Conservation (phyloP, 1,140 invertebrate species). For the Bombyx mori region ASM3026992v2 NC_085117.1:16724001-16724500, state of each 20-base stretch:
- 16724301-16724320: not conserved
- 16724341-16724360: not conserved
- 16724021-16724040: no score
- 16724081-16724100: no score
- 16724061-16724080: no score
- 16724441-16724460: conserved; percentile 62
- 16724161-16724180: not conserved
- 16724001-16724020: no score
- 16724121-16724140: no score
- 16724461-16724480: conserved; percentile 77
- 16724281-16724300: conserved; percentile 1
- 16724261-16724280: not conserved
- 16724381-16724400: conserved; percentile 54
- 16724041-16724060: no score
- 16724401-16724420: conserved; percentile 49
- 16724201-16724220: conserved; percentile 1
- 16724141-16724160: no score
- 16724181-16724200: not conserved
- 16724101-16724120: no score
- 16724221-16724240: not conserved
- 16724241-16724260: conserved; percentile 3
- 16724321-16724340: conserved; percentile 13
- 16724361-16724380: conserved; percentile 49
- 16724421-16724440: conserved; percentile 62
- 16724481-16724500: conserved; percentile 87